Percentiles rank a stretch among this genome's conserved stretches.
Evolutionary conservation across 1,140 invertebrate genomes (phyloP).

Genomic region (Acromyrmex heyeri): DNA sequence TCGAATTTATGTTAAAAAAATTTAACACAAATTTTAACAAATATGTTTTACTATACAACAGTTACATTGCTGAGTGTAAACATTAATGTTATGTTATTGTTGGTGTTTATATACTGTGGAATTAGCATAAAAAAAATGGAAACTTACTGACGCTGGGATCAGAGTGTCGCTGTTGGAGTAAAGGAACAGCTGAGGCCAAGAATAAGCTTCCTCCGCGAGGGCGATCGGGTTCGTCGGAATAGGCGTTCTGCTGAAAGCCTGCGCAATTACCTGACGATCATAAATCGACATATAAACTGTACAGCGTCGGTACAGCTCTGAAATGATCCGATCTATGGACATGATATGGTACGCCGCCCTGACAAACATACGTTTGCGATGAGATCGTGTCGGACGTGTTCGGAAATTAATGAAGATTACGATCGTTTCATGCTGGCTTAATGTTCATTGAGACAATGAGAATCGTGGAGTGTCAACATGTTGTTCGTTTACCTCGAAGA

Average conservation of each 20-base stretch:
- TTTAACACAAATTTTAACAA: too few species aligned
- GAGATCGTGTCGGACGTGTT: not conserved
- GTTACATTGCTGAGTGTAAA: too few species aligned
- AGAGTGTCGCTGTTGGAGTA: constrained; percentile 91
- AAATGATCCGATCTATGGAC: constrained; percentile 29
- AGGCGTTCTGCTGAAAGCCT: constrained; percentile 73
- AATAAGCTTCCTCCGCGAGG: constrained; percentile 85
- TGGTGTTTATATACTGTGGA: too few species aligned
- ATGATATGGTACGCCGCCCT: not conserved
- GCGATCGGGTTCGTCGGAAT: constrained; percentile 79
- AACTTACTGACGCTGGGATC: constrained; percentile 87
- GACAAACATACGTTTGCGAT: not conserved
- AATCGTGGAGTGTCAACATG: not conserved
- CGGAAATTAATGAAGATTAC: constrained; percentile 19
- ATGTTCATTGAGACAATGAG: constrained; percentile 6
- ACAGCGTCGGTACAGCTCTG: not conserved
- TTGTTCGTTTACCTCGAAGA: constrained; percentile 86
- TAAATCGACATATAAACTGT: constrained; percentile 47
- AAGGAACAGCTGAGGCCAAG: constrained; percentile 91
- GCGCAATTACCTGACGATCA: constrained; percentile 74
- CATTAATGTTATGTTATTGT: too few species aligned
- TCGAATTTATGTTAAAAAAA: too few species aligned
- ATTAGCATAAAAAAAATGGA: too few species aligned
- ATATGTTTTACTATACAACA: too few species aligned
- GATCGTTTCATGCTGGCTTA: constrained; percentile 26